Base-by-base conservation (phyloP, 2,113 vertebrate genomes). In the Diadophis punctatus region DNA sequence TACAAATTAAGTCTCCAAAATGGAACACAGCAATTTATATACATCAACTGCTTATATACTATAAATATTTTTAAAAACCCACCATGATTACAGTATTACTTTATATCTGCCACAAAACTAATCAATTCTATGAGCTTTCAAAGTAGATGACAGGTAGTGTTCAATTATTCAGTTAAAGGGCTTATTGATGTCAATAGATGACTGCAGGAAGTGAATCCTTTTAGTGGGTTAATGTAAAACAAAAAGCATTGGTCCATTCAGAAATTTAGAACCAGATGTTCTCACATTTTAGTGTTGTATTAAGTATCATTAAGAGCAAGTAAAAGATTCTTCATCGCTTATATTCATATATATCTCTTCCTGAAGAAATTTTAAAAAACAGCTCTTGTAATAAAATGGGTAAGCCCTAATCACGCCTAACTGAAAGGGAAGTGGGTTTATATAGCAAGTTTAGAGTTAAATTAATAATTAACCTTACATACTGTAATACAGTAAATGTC, bases 151-250 rank as follows among this genome's bases (percentile, higher is more conserved):
- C 93, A 96, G 95, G 95, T 94, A 97, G 93, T 95, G 94, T 95
- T 96, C 96, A 96, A 96, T 96, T 95, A 96, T 95, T 96, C 95
- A 95, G 94, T 92, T 95, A 97, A 94, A 97, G 97, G 98, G 97
- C 97, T 93, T 94, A 96, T 93, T 97, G 97, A 97, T 95, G 93
- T 97, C 96, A 97, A 96, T 93, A 94, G 95, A 96, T 93, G 94
- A 96, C 92, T 94, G 93, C 93, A 95, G 95, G 96, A 97, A 97
- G 96, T 93, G 96, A 97, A 97, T 94, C 95, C 94, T 96, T 94
- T 96, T 94, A 97, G 93, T 74, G 93, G 93, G 95, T 92, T 93
- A 95, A 95, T 90, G 48, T 92, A 43, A 89, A 94, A 97, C 94
- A 96, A 96, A 95, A 95, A 95, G 94, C 56, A 86, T 93, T 85